phyloP scores from a whole-genome alignment of 2,797 vertebrate species.

The Emydoidea blandingii region DNA sequence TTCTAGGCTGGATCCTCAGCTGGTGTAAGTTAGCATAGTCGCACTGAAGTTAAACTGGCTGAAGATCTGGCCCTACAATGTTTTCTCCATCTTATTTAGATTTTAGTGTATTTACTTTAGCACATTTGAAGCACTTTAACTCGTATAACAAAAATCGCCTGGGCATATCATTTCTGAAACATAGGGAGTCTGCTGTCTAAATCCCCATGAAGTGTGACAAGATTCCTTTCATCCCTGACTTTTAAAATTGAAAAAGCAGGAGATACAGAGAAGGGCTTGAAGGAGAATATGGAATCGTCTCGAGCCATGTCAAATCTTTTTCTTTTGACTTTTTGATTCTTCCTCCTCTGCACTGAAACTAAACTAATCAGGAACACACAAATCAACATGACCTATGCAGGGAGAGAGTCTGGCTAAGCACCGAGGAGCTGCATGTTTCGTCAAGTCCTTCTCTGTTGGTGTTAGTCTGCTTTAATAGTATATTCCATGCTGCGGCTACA shows the following conservation, averaged over 20 bases:
- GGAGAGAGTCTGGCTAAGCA: neutral
- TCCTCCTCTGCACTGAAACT: neutral
- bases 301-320: neutral
- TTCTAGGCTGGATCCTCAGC: neutral
- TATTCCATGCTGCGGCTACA: neutral
- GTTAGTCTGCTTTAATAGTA: neutral
- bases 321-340: neutral
- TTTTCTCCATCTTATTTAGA: neutral
- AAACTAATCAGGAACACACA: neutral
- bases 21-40: neutral
- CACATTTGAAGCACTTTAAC: neutral
- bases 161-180: neutral
- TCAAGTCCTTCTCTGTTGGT: neutral
- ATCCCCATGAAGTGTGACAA: neutral
- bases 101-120: conserved; percentile 3
- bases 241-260: neutral
- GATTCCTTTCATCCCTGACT: conserved; percentile 17
- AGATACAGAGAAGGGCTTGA: neutral
- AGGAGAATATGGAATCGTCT: neutral
- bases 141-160: conserved; percentile 26
- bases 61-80: neutral
- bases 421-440: neutral
- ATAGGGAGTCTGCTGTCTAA: neutral
- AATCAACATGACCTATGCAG: neutral
- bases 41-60: neutral